These are phyloP conservation scores for Brachionus sp. DNA, from an alignment of 1,140 invertebrate genomes.

Conservation along the genomic window DNA sequence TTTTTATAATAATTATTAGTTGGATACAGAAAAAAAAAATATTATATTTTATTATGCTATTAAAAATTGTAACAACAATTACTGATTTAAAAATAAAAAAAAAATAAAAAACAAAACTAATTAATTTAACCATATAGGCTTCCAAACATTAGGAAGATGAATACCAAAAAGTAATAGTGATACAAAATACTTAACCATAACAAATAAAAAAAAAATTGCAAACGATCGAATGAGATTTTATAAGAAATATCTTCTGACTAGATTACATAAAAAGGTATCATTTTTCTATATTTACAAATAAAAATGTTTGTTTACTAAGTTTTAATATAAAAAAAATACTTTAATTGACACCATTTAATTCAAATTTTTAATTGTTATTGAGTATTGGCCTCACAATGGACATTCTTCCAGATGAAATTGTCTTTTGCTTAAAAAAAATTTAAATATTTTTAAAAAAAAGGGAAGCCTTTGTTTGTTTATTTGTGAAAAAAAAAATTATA, in stretches of 20 bases:
- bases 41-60: neutral
- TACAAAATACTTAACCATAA: neutral
- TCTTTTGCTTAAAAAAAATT: constrained; percentile 30
- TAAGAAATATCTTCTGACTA: neutral
- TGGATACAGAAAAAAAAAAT: neutral
- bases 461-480: neutral
- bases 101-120: neutral
- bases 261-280: neutral
- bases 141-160: neutral
- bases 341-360: neutral
- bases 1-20: too few species aligned
- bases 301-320: neutral
- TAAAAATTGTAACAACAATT: neutral
- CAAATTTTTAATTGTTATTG: constrained; percentile 31
- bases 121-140: neutral
- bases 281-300: neutral
- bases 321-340: neutral
- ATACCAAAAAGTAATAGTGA: neutral
- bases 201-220: neutral
- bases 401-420: constrained; percentile 38
- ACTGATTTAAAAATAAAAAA: neutral
- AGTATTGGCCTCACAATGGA: constrained; percentile 41
- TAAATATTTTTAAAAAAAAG: neutral
- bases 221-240: neutral
- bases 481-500: neutral